phyloP scores from a whole-genome alignment of 1,140 invertebrate genomes.

The Neodiprion pinetum region DNA sequence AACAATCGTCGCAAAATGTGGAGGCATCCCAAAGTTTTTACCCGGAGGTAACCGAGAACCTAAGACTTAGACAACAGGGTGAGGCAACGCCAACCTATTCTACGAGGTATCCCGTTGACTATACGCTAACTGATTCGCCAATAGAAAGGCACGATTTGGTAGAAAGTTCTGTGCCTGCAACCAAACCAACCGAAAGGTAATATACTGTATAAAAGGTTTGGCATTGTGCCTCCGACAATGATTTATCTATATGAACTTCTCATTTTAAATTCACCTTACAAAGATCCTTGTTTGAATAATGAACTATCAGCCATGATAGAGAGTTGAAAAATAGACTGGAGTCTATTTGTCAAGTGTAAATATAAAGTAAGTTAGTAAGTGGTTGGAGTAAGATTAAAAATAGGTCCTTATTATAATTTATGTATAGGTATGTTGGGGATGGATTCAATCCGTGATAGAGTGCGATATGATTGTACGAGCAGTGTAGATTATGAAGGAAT shows the following conservation, averaged over 20 bases:
- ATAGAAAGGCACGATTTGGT: slow-evolving; percentile 58
- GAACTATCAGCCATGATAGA: slow-evolving; percentile 26
- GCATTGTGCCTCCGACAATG: background rate
- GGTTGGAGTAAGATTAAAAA: slow-evolving; percentile 32
- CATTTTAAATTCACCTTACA: background rate
- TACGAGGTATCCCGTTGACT: slow-evolving; percentile 53
- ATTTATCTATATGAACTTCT: slow-evolving; percentile 7
- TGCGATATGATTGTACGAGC: slow-evolving; percentile 23
- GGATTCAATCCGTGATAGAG: slow-evolving; percentile 32
- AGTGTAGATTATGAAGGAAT: slow-evolving; percentile 37
- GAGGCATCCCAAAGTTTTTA: slow-evolving; percentile 58
- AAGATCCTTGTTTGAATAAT: slow-evolving; percentile 21
- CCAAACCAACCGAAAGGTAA: slow-evolving; percentile 56
- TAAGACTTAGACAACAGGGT: slow-evolving; percentile 43
- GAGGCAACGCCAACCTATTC: slow-evolving; percentile 56
- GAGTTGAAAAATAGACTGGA: slow-evolving; percentile 28
- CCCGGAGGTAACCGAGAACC: slow-evolving; percentile 42
- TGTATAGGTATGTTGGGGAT: slow-evolving; percentile 23
- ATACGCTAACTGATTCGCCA: slow-evolving; percentile 51
- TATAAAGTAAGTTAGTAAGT: slow-evolving; percentile 40
- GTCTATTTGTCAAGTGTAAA: slow-evolving; percentile 43
- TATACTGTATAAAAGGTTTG: slow-evolving; percentile 31
- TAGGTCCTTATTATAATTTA: slow-evolving; percentile 41
- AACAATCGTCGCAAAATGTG: slow-evolving; percentile 44
- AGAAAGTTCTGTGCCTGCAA: slow-evolving; percentile 53